Percentiles rank a stretch among this genome's conserved stretches.
Conservation (phyloP, 2,113 vertebrate genomes). For the Ceyx margarethae region DNA sequence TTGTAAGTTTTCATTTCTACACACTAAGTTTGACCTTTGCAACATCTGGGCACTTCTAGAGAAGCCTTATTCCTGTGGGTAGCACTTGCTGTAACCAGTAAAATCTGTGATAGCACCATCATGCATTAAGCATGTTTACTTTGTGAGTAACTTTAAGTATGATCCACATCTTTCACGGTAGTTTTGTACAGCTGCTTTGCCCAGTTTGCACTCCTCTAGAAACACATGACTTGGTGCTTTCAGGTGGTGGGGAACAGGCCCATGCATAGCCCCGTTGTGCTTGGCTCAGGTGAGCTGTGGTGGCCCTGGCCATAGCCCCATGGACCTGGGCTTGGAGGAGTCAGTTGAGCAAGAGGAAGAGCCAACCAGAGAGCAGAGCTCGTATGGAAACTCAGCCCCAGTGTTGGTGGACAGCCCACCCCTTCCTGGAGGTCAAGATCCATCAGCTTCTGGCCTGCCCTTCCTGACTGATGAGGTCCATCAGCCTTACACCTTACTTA, state of each 20-base stretch:
- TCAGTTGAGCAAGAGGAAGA: background rate
- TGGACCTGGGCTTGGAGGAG: background rate
- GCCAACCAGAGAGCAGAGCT: background rate
- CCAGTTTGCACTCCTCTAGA: background rate
- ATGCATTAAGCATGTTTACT: background rate
- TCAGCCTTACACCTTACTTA: background rate
- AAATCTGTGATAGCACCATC: background rate
- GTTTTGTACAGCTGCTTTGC: background rate
- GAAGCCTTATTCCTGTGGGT: background rate
- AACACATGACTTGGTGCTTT: background rate
- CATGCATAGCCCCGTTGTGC: rapidly evolving
- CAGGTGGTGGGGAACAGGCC: background rate
- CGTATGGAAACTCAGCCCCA: background rate
- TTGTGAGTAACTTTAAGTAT: background rate
- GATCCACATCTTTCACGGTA: background rate
- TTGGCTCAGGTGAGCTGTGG: background rate
- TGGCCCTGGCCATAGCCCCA: background rate
- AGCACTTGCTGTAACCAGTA: background rate
- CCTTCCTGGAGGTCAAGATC: background rate
- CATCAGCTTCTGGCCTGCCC: background rate
- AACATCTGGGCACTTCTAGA: background rate
- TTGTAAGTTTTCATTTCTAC: background rate
- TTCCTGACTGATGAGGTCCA: background rate
- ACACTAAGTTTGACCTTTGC: background rate
- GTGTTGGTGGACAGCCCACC: background rate